A percentile compares a stretch with the other conserved stretches of the same genome.
Evolutionary conservation across 2,113 vertebrate species (phyloP).

Genomic region (Prunella himalayana): DNA sequence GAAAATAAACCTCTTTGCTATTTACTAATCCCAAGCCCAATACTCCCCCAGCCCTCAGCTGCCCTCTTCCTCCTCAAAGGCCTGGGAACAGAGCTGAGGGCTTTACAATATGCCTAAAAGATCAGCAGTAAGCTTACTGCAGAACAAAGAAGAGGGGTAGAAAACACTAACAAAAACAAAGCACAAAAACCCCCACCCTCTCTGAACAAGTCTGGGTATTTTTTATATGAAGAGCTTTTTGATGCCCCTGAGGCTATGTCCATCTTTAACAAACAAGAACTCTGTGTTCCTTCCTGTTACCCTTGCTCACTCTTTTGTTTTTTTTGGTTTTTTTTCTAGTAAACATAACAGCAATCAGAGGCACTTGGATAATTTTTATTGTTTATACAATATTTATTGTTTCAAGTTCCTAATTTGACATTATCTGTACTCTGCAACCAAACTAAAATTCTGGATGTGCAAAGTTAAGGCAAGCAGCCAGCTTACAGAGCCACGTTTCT

Average conservation of each 20-base stretch:
- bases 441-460: not conserved
- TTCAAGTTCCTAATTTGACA: not conserved
- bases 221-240: not conserved
- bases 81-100: not conserved
- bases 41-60: not conserved
- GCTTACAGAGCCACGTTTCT: not conserved
- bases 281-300: not conserved
- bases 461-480: not conserved
- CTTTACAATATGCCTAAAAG: not conserved
- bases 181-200: rapidly evolving
- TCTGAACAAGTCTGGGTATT: not conserved
- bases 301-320: not conserved
- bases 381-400: not conserved
- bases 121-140: not conserved
- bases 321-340: not conserved
- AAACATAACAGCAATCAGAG: not conserved
- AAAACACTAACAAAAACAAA: not conserved
- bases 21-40: not conserved
- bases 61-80: not conserved
- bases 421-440: not conserved
- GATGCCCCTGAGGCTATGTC: not conserved
- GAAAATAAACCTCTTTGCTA: slow-evolving; percentile 13
- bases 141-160: not conserved
- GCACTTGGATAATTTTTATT: not conserved
- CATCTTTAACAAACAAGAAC: not conserved